Base-by-base conservation (phyloP, 2,888 invertebrate genomes). In the Trichogramma evanescens region DNA sequence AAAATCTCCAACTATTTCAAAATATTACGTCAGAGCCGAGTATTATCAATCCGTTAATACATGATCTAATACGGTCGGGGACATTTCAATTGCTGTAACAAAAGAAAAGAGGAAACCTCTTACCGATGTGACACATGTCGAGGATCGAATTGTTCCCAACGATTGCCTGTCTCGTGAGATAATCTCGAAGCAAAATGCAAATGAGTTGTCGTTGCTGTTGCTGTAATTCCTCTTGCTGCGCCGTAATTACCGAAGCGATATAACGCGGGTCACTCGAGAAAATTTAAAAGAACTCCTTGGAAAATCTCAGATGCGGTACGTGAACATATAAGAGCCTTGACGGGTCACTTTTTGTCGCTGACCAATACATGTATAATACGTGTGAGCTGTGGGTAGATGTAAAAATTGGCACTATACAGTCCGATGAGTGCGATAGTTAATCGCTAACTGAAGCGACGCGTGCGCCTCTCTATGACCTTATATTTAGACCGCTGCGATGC, bases 321-420 rank as follows among this genome's bases (percentile, higher is more conserved):
- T 61, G 50, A 53, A 52, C 44, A 39, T 58, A 58, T 8, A 62
- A 45, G 41, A 58, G 50, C 58, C 55, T 53, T 9, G 58, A 44
- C 6, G 54, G 43, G 38, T 62, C 56, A 50, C 13, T 50, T 26
- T 7, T 8, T 13, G 50, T 54, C 48, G 42, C 50, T 61, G 58
- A 50, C 13, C 56, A 54, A 65, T 53, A 63, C 66, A 68, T 67
- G 53, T 58, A 66, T 65, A 13, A 48, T 48, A 60, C 63, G 42
- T 26, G 26, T 26, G 26, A 26, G 26, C 26, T 26, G 26, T 26
- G 26, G 26, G 26, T 26, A 26, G 26, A 26, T 26, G 26, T 26
- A 26, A 26, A 26, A 26, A 26, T 26, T 26, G 26, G 26, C 26
- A 26, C 26, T 26, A 26, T 26, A 26, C 26, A 26, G 26, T 26